Conservation (phyloP, 2,113 vertebrate genomes). For the Tragelaphus scriptus region DNA sequence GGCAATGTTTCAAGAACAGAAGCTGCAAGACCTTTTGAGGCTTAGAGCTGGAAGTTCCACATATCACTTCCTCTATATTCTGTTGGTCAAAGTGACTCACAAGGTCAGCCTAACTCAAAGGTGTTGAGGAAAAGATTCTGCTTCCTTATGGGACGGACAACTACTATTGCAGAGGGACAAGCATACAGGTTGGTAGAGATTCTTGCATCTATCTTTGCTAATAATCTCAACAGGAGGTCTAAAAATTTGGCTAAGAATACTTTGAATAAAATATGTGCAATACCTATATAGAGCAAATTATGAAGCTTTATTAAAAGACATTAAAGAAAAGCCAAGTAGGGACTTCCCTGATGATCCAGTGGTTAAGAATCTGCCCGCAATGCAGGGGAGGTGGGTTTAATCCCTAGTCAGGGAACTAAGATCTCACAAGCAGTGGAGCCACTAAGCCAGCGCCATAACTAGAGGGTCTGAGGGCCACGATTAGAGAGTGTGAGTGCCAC, state of each 20-base stretch:
- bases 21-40: background rate
- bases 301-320: background rate
- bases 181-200: background rate
- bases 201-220: background rate
- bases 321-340: background rate
- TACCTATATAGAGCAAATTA: background rate
- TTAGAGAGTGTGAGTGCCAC: background rate
- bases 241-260: background rate
- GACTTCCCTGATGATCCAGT: background rate
- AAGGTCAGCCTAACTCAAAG: background rate
- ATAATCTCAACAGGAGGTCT: background rate
- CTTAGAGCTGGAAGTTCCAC: background rate
- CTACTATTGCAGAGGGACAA: background rate
- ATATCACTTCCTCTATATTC: background rate
- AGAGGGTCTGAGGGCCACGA: background rate
- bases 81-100: background rate
- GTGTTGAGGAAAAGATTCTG: background rate
- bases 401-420: background rate
- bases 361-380: background rate
- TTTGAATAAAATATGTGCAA: background rate
- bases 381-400: background rate
- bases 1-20: background rate
- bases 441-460: fast-evolving
- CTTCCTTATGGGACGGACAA: background rate
- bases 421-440: background rate